phyloP scores from a whole-genome alignment of 1,140 invertebrate genomes.

The Trypoxylus dichotomus region DNA sequence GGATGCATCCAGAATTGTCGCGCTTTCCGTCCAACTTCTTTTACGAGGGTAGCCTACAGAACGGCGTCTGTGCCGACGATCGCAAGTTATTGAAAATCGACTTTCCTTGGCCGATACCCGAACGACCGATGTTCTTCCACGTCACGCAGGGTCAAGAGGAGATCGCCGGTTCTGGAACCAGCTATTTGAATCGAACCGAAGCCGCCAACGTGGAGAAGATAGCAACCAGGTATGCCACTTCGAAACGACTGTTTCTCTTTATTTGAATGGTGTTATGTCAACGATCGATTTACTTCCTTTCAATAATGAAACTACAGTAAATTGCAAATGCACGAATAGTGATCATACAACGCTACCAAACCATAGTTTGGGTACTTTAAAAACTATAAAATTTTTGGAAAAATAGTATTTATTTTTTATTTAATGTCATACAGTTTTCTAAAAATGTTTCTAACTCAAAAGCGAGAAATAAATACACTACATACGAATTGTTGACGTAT shows the following conservation, averaged over 20 bases:
- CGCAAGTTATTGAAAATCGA: slow-evolving; percentile 87
- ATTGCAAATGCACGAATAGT: slow-evolving; percentile 77
- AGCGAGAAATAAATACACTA: no score
- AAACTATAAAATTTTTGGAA: no score
- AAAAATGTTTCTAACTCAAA: no score
- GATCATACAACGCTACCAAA: no score
- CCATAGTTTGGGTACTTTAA: no score
- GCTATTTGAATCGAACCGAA: slow-evolving; percentile 97
- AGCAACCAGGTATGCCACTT: slow-evolving; percentile 64
- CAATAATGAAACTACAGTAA: background rate
- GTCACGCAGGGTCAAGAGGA: slow-evolving; percentile 98
- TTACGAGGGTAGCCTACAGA: slow-evolving; percentile 97
- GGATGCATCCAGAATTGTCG: slow-evolving; percentile 97
- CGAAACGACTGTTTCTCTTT: no score
- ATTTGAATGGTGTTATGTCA: no score
- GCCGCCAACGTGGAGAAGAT: slow-evolving; percentile 98
- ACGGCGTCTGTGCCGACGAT: slow-evolving; percentile 96
- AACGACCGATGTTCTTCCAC: slow-evolving; percentile 99
- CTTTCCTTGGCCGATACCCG: slow-evolving; percentile 95
- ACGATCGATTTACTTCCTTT: no score
- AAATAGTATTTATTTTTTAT: no score
- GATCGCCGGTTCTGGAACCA: slow-evolving; percentile 97
- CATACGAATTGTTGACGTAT: no score
- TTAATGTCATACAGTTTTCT: no score
- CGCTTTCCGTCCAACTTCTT: slow-evolving; percentile 99